Base-by-base conservation (phyloP, 92 coral and sea anemone species). In the Chrysogorgia sp. region DNA sequence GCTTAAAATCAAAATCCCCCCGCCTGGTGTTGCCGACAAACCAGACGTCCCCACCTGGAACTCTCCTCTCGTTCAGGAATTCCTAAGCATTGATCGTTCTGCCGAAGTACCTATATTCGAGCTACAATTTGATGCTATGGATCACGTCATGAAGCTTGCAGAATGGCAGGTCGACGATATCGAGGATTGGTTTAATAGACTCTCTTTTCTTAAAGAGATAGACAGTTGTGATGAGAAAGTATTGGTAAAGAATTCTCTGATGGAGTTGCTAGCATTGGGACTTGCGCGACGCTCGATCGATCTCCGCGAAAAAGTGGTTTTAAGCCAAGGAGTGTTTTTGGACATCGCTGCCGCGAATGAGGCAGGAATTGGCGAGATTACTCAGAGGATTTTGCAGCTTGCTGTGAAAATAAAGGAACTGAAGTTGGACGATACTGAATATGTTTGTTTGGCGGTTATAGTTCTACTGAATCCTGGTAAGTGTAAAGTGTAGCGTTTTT, bases 331-430 rank as follows among this genome's bases (percentile, higher is more conserved):
- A 13, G 97, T 92, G 45, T 83, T 86, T 55, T 72, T 96, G 85
- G 97, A 96, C 84, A 83, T 71, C 65, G 67, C 86, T 12, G 81
- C 91, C n/a, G 99, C 99, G 0, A 84, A 85, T 74, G 75, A 65
- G 1, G 87, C 99, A 7, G 99, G 99, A 23, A 96, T 96, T 67
- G 97, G 96, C 25, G 99, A 96, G 53, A 96, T 96, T 47, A 82
- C 92, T 78, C 96, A 96, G 50, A 84, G 99, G 57, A 90, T 93
- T 2, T 85, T 92, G 56, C 99, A 96, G 61, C 90, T 96, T 60
- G 90, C 99, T 2, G 64, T 87, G 47, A 96, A 96, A 71, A 84
- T 96, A 71, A 89, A 93, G 56, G 96, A 96, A 75, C 82, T 96
- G 48, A 82, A 61, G 28, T 33, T 96, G 88, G 97, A 89, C 37